Evolutionary conservation across 2,113 vertebrate genomes (phyloP).

Genomic region (Cyrtonyx montezumae): DNA sequence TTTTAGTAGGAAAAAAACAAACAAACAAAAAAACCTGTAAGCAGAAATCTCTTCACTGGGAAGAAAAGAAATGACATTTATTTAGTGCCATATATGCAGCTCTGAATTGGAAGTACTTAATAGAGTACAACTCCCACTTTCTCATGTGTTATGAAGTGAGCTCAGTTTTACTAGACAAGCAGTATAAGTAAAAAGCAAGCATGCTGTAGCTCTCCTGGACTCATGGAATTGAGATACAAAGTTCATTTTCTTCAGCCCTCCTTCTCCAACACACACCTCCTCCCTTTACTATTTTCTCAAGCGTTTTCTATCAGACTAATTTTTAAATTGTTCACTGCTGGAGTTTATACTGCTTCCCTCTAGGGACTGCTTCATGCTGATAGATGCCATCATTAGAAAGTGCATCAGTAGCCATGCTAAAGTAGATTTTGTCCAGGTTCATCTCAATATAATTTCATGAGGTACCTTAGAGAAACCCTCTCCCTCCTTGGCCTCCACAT

Average conservation of each 20-base stretch:
- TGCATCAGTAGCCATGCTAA: neutral
- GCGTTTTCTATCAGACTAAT: constrained; percentile 29
- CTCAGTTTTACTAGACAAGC: neutral
- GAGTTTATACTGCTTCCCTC: neutral
- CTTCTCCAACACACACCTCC: neutral
- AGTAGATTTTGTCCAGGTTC: neutral
- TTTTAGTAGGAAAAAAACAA: constrained; percentile 19
- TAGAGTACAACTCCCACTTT: neutral
- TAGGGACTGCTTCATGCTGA: constrained; percentile 1
- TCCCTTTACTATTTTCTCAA: neutral
- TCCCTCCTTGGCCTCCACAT: neutral
- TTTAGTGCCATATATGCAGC: neutral
- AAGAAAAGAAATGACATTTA: neutral
- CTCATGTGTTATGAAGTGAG: neutral
- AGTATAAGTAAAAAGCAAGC: neutral
- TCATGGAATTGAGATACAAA: neutral
- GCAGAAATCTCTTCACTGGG: neutral
- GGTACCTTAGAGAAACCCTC: neutral
- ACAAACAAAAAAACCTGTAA: neutral
- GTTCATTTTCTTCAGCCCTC: neutral
- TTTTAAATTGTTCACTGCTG: constrained; percentile 11
- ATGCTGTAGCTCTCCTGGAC: neutral
- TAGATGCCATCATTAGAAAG: neutral
- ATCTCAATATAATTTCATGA: neutral
- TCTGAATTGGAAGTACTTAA: neutral